Percentiles rank a stretch among this genome's conserved stretches.
Conservation (phyloP, 2,888 invertebrate genomes). For the Eudemis profundana region DNA sequence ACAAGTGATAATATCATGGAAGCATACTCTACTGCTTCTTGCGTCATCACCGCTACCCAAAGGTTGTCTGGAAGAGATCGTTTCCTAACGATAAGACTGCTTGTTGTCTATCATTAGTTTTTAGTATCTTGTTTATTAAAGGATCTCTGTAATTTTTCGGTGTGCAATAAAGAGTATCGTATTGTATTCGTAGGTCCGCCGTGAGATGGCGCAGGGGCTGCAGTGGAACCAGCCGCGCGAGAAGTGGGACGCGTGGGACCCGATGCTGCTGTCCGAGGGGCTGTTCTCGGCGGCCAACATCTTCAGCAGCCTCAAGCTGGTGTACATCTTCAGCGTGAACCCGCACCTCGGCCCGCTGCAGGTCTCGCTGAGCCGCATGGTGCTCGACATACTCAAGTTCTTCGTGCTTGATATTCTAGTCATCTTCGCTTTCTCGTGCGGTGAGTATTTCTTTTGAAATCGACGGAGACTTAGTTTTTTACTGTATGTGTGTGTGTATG, state of each 20-base stretch:
- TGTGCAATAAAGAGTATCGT: too few relatives aligned
- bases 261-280: slow-evolving; percentile 97
- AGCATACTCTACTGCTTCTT: too few relatives aligned
- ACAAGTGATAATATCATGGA: too few relatives aligned
- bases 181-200: slow-evolving; percentile 88
- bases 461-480: too few relatives aligned
- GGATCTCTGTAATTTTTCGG: too few relatives aligned
- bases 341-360: slow-evolving; percentile 98
- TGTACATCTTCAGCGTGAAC: slow-evolving; percentile 99
- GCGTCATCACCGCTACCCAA: too few relatives aligned
- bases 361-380: slow-evolving; percentile 97
- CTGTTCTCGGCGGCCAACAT: slow-evolving; percentile 99
- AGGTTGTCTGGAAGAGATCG: too few relatives aligned
- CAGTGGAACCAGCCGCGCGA: slow-evolving; percentile 91
- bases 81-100: too few relatives aligned
- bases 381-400: slow-evolving; percentile 98
- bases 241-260: slow-evolving; percentile 99
- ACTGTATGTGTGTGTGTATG: too few relatives aligned
- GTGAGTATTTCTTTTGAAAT: slow-evolving; percentile 83
- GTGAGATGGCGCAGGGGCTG: slow-evolving; percentile 87
- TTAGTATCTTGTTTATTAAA: too few relatives aligned
- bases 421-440: slow-evolving; percentile 98
- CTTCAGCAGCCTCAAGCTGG: slow-evolving; percentile 96
- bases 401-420: slow-evolving; percentile 96
- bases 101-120: too few relatives aligned